phyloP scores from a whole-genome alignment of 2,113 vertebrate species.

The Ophthalmolycus amberensis region DNA sequence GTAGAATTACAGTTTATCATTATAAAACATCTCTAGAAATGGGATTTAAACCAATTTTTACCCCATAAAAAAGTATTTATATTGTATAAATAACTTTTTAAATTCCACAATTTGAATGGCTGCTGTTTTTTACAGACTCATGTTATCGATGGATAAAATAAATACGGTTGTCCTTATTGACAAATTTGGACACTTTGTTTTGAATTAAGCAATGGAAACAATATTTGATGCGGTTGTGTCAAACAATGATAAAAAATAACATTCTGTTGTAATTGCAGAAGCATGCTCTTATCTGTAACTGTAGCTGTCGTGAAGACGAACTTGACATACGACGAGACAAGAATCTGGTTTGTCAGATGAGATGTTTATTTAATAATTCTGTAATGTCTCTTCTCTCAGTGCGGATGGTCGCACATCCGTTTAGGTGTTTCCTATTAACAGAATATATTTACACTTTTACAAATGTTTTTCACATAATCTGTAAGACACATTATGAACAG shows the following conservation, averaged over 20 bases:
- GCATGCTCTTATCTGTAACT: background rate
- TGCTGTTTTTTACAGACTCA: background rate
- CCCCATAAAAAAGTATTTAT: background rate
- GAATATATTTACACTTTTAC: constrained; percentile 65
- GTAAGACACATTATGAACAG: constrained; percentile 32
- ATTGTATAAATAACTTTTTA: background rate
- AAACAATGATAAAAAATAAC: background rate
- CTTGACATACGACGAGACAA: background rate
- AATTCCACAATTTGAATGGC: background rate
- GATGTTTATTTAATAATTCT: constrained; percentile 69
- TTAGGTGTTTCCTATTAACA: constrained; percentile 47
- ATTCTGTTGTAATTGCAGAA: background rate
- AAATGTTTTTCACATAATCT: constrained; percentile 41
- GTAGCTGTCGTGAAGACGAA: background rate
- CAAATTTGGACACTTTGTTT: background rate
- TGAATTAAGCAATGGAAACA: background rate
- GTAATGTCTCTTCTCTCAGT: constrained; percentile 43
- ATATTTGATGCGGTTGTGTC: background rate
- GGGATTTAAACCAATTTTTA: background rate
- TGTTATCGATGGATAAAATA: background rate
- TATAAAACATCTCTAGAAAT: background rate
- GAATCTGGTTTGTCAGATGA: constrained; percentile 43
- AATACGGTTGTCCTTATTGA: background rate
- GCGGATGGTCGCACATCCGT: constrained; percentile 22
- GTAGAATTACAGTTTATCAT: background rate